Percentiles rank a stretch among this genome's conserved stretches.
phyloP scores from a whole-genome alignment of 30 jellyfish, hydroid and myxozoan genomes.

The Cassiopea andromeda region DNA sequence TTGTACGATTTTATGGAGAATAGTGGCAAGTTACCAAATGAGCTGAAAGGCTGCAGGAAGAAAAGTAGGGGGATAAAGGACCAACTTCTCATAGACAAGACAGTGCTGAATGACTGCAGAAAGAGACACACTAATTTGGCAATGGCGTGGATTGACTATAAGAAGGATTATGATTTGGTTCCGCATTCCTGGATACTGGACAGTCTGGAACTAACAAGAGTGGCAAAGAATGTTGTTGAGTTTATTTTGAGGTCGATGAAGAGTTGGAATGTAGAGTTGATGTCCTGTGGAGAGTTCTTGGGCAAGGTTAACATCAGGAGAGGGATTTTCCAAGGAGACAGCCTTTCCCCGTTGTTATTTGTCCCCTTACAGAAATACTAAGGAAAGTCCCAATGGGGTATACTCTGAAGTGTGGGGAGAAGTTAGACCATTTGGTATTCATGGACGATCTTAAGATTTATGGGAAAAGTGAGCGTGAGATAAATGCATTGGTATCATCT shows the following conservation, averaged over 20 bases:
- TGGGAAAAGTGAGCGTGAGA: conserved; percentile 13
- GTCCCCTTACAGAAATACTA: conserved; percentile 27
- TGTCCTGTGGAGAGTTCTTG: conserved; percentile 6
- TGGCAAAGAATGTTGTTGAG: conserved; percentile 15
- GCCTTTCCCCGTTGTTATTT: conserved; percentile 44
- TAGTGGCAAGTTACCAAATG: no score
- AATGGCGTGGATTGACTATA: not conserved
- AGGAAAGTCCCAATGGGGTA: conserved; percentile 30
- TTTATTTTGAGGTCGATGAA: conserved; percentile 9
- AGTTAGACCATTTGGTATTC: conserved; percentile 41
- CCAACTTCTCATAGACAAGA: not conserved
- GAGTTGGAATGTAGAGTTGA: conserved; percentile 23
- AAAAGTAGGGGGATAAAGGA: not conserved
- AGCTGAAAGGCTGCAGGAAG: no score
- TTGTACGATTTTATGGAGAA: no score
- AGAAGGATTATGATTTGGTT: not conserved
- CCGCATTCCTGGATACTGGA: conserved; percentile 3
- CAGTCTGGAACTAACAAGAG: not conserved
- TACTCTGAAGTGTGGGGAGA: conserved; percentile 50
- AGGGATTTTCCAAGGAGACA: conserved; percentile 49
- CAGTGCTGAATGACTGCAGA: not conserved
- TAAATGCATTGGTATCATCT: not conserved
- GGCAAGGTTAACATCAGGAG: conserved; percentile 36
- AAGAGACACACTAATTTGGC: not conserved
- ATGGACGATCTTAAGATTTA: conserved; percentile 14